A percentile compares a stretch with the other conserved stretches of the same genome.
phyloP scores from a whole-genome alignment of 2,888 invertebrate species.

The Apotomis turbidana region DNA sequence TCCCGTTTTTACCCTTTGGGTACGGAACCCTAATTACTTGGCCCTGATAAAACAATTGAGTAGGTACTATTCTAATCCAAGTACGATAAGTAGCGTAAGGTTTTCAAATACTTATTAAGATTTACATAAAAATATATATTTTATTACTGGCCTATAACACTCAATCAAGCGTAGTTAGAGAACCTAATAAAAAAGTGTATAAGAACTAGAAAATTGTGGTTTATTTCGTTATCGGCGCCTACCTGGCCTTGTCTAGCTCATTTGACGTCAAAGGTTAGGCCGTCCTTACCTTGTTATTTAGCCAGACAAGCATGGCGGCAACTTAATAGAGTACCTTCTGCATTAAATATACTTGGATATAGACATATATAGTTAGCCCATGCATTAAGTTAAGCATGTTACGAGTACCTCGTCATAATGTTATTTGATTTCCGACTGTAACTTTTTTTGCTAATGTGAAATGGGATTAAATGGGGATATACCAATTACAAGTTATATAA shows the following conservation, averaged over 20 bases:
- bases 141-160: not conserved
- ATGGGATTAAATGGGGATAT: too few species aligned
- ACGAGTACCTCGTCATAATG: too few species aligned
- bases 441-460: too few species aligned
- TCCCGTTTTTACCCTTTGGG: too few species aligned
- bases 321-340: not conserved
- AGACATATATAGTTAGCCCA: too few species aligned
- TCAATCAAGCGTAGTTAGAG: conserved; percentile 2
- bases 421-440: too few species aligned
- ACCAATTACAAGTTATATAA: too few species aligned
- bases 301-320: conserved; percentile 6
- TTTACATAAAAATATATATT: not conserved
- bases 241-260: conserved; percentile 45
- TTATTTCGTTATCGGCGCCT: conserved; percentile 46
- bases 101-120: not conserved
- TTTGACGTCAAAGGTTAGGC: conserved; percentile 50
- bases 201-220: conserved; percentile 19
- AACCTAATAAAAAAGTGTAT: conserved; percentile 7
- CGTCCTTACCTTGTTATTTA: conserved; percentile 43
- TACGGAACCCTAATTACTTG: too few species aligned
- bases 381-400: too few species aligned
- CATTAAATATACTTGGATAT: not conserved
- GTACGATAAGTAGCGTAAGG: too few species aligned
- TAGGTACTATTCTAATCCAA: too few species aligned
- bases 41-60: too few species aligned